Conservation (phyloP, 2,113 vertebrate species). For the Toxotes jaculatrix region DNA sequence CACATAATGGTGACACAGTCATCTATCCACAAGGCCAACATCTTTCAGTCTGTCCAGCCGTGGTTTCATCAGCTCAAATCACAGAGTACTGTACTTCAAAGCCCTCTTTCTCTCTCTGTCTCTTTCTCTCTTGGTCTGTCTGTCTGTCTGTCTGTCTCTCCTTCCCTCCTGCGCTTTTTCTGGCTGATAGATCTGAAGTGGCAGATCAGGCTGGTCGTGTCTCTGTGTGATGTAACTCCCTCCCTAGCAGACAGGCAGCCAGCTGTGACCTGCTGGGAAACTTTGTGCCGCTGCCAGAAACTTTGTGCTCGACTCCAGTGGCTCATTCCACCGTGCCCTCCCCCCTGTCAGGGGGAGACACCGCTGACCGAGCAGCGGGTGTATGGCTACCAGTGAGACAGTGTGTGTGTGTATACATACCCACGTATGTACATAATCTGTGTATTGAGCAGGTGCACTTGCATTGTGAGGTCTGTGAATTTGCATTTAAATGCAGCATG, state of each 20-base stretch:
- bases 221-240: constrained; percentile 72
- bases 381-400: constrained; percentile 9
- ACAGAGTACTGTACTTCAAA: constrained; percentile 66
- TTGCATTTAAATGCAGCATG: constrained; percentile 40
- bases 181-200: constrained; percentile 73
- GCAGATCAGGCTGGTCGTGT: constrained; percentile 72
- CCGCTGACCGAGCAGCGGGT: constrained; percentile 22
- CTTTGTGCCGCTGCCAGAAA: constrained; percentile 72
- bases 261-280: constrained; percentile 72
- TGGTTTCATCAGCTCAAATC: constrained; percentile 69
- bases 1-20: constrained; percentile 14
- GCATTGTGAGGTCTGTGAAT: constrained; percentile 22
- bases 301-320: constrained; percentile 68
- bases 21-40: constrained; percentile 33
- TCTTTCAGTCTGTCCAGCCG: constrained; percentile 60
- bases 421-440: not conserved
- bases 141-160: constrained; percentile 26
- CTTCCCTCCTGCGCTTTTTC: constrained; percentile 53
- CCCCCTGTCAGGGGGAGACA: constrained; percentile 11
- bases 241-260: constrained; percentile 65
- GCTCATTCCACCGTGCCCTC: constrained; percentile 32
- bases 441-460: constrained; percentile 4
- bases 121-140: constrained; percentile 11
- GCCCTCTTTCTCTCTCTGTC: constrained; percentile 19
- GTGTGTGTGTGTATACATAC: not conserved